These are phyloP conservation scores for Tribolium freemani DNA, from an alignment of 2,888 invertebrate species.

Conservation along the genomic window DNA sequence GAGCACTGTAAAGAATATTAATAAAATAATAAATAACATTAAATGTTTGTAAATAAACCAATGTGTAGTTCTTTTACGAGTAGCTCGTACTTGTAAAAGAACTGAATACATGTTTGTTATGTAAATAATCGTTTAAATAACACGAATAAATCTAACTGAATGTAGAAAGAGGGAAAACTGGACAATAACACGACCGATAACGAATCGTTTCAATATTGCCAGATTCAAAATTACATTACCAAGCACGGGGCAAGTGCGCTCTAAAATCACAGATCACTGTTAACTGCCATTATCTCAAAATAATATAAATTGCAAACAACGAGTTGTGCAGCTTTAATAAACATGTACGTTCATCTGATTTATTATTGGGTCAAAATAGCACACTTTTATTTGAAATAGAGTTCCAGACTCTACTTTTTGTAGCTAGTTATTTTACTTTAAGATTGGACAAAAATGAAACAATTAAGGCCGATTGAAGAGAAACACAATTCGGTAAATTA, in stretches of 20 bases:
- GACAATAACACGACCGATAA: not conserved
- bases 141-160: conserved; percentile 7
- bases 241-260: not conserved
- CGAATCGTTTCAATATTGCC: not conserved
- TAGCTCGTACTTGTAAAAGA: conserved; percentile 28
- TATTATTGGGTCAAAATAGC: too few relatives aligned
- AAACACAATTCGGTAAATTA: not conserved
- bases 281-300: not conserved
- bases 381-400: too few relatives aligned
- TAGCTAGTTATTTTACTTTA: too few relatives aligned
- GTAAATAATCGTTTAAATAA: conserved; percentile 32
- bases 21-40: conserved; percentile 22
- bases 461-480: not conserved
- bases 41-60: conserved; percentile 35
- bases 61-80: conserved; percentile 30
- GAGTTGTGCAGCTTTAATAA: too few relatives aligned
- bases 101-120: conserved; percentile 15
- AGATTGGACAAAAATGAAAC: too few relatives aligned
- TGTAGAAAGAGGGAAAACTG: conserved; percentile 13
- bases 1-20: conserved; percentile 35
- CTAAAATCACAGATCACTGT: not conserved
- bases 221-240: not conserved
- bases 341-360: too few relatives aligned
- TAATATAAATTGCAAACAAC: not conserved
- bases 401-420: too few relatives aligned